A percentile compares a stretch with the other conserved stretches of the same genome.
Evolutionary conservation across 2,888 invertebrate genomes (phyloP).

Genomic region (Prosopocoilus inquinatus): DNA sequence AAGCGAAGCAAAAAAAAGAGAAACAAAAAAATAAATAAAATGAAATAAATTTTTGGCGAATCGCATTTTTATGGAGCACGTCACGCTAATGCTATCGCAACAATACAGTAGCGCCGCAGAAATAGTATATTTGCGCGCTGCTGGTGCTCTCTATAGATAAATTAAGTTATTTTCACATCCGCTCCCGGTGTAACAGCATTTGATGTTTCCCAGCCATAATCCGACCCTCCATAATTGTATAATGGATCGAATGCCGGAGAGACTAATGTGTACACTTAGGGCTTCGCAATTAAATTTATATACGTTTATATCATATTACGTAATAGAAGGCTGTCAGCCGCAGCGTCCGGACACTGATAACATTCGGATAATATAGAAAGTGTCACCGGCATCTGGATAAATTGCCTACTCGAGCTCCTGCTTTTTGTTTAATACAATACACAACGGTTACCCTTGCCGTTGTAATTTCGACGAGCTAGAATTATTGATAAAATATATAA

Average conservation of each 20-base stretch:
- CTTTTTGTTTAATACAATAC: neutral
- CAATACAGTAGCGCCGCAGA: neutral
- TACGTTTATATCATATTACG: slow-evolving; percentile 15
- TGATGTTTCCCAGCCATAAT: slow-evolving; percentile 18
- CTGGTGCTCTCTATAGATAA: slow-evolving; percentile 16
- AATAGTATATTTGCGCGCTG: neutral
- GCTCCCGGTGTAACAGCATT: slow-evolving; percentile 18
- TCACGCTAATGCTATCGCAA: neutral
- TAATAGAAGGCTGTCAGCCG: slow-evolving; percentile 6
- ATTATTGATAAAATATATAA: too few species aligned
- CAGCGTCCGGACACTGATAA: slow-evolving; percentile 1
- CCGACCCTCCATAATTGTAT: slow-evolving; percentile 17
- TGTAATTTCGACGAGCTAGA: too few species aligned
- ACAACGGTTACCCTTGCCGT: neutral
- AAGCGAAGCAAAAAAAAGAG: too few species aligned
- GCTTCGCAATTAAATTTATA: slow-evolving; percentile 19
- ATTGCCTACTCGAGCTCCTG: slow-evolving; percentile 9
- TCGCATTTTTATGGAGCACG: too few species aligned
- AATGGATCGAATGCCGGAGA: slow-evolving; percentile 19
- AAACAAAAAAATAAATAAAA: too few species aligned
- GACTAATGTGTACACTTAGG: slow-evolving; percentile 17
- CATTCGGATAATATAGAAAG: slow-evolving; percentile 5
- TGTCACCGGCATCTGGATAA: slow-evolving; percentile 15
- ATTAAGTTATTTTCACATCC: slow-evolving; percentile 20
- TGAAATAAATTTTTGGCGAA: neutral